phyloP scores from a whole-genome alignment of 2,888 invertebrate species.

The Stenodera caucasica region DNA sequence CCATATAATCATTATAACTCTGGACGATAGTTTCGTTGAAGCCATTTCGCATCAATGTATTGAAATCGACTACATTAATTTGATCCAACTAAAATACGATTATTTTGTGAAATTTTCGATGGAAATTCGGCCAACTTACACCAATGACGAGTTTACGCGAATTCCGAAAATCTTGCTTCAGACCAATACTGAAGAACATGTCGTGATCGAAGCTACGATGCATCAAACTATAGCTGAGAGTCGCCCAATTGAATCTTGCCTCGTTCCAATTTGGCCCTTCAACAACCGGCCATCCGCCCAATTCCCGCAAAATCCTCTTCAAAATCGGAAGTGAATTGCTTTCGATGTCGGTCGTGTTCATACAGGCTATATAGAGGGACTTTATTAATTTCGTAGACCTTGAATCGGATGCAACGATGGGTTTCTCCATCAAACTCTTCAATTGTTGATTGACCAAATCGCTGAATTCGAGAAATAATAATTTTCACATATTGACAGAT shows the following conservation, averaged over 20 bases:
- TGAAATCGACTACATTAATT: conserved; percentile 32
- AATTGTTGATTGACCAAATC: conserved; percentile 52
- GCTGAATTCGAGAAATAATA: conserved; percentile 15
- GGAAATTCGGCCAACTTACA: no score
- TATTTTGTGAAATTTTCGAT: no score
- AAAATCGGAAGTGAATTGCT: conserved; percentile 64
- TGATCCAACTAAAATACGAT: conserved; percentile 45
- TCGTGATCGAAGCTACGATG: conserved; percentile 75
- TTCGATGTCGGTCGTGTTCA: conserved; percentile 64
- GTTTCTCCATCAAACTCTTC: conserved; percentile 54
- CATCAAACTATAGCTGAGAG: conserved; percentile 66
- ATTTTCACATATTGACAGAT: conserved; percentile 9
- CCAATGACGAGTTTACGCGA: conserved; percentile 75
- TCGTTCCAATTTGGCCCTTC: conserved; percentile 56
- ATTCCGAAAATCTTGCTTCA: conserved; percentile 80
- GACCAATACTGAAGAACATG: conserved; percentile 80
- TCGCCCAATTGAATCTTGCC: conserved; percentile 34
- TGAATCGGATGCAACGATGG: conserved; percentile 49
- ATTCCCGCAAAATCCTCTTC: conserved; percentile 42
- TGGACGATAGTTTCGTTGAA: conserved; percentile 32
- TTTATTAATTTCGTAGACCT: conserved; percentile 55
- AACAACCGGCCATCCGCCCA: conserved; percentile 61
- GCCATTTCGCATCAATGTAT: conserved; percentile 32
- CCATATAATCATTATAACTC: conserved; percentile 36
- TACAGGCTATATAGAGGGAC: conserved; percentile 55